Evolutionary conservation across 2,113 vertebrate genomes (phyloP), one percentile per base, ranked within the genome.

Genomic region (Herpetotheres cachinnans): DNA sequence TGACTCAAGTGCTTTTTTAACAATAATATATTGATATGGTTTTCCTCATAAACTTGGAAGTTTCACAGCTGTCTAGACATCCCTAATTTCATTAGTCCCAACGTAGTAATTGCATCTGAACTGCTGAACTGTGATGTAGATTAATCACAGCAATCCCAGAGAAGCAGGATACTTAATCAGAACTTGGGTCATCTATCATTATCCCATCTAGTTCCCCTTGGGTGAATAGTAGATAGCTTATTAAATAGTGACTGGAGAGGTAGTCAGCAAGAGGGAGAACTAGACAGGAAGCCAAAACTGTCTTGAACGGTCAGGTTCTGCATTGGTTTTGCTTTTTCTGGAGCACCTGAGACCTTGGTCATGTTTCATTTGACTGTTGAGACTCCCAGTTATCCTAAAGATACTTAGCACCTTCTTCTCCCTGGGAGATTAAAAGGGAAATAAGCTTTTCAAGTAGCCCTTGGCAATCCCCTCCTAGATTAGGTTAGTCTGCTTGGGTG

Each of bases 71-170:
- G 66, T 81, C 85, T 92, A 71, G 76, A 89, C 70, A 83, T 59
- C 42, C 42, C 55, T 86, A 81, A 95, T 85, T 95, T 89, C 56
- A 34, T 86, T 44, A 84, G 34, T 72, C 50, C 44, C 74, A 86
- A 11, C 11, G n/a, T 94, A 63, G 78, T 94, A 96, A 93, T 83
- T 95, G 73, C 61, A 89, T 61, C 47, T 90, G 74, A 97, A 87
- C 50, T 6, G 13, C 49, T 91, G 87, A 96, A 71, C 93, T 94
- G 78, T 83, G 73, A 73, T 85, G 52, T 59, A 93, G 85, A 95
- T 95, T 96, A 95, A 94, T 94, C 92, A 86, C 62, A 90, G 24
- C 20, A 79, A 52, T 80, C 74, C 52, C 50, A 65, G 49, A 84
- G 59, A 86, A 91, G 66, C 19, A 79, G 66, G 49, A 55, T 82